Conservation (phyloP, 1,140 invertebrate species). For the Conus ventricosus region DNA sequence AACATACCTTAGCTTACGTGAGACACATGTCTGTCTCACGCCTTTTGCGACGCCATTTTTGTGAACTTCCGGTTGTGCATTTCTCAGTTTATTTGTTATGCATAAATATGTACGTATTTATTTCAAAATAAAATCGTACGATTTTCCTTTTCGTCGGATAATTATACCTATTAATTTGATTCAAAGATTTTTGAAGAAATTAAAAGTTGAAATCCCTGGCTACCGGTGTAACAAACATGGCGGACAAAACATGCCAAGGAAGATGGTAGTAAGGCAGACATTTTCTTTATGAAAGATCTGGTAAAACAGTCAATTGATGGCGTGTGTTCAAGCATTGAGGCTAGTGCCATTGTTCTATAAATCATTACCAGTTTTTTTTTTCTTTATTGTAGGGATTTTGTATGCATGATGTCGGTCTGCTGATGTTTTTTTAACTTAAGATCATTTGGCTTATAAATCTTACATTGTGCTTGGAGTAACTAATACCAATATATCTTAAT, state of each 20-base stretch:
- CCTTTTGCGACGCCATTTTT: slow-evolving; percentile 14
- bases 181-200: not conserved
- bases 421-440: not conserved
- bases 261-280: not conserved
- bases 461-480: too few relatives aligned
- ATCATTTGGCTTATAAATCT: too few relatives aligned
- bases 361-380: too few relatives aligned
- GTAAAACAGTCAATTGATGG: too few relatives aligned
- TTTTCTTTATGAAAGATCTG: not conserved
- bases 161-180: not conserved
- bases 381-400: not conserved
- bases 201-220: slow-evolving; percentile 35
- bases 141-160: not conserved
- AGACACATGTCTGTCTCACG: not conserved
- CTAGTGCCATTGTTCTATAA: not conserved
- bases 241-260: slow-evolving; percentile 37
- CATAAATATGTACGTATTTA: not conserved
- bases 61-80: slow-evolving; percentile 20
- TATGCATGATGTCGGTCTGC: not conserved
- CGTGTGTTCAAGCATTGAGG: too few relatives aligned
- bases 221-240: slow-evolving; percentile 40
- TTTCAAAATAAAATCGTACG: not conserved
- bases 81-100: slow-evolving; percentile 13
- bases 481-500: too few relatives aligned
- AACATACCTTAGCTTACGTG: not conserved